These are phyloP conservation scores for Betta splendens DNA, from an alignment of 2,797 vertebrate species.

Conservation along the genomic window DNA sequence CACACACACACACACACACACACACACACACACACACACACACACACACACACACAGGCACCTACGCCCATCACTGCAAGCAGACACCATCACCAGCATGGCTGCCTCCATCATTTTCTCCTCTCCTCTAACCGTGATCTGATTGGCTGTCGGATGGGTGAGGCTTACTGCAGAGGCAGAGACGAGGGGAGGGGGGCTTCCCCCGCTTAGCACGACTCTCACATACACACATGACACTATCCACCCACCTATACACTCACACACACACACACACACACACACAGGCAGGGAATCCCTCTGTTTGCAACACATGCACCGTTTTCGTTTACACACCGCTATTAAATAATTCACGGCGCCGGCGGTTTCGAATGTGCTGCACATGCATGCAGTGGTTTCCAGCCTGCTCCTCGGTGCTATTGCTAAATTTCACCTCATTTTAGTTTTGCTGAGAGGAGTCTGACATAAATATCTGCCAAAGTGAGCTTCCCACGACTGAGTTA, in stretches of 20 bases:
- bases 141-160: constrained; percentile 74
- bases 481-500: constrained; percentile 55
- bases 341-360: constrained; percentile 53
- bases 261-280: constrained; percentile 11
- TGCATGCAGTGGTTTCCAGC: constrained; percentile 3
- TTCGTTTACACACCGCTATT: constrained; percentile 41
- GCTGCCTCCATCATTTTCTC: constrained; percentile 55
- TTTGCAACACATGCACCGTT: constrained; percentile 23
- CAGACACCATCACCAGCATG: constrained; percentile 48
- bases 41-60: constrained; percentile 15
- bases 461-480: constrained; percentile 19
- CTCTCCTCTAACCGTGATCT: constrained; percentile 34
- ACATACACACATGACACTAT: constrained; percentile 5
- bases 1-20: no score
- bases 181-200: constrained; percentile 44
- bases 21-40: no score
- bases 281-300: constrained; percentile 67
- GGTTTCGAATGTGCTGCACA: constrained; percentile 10
- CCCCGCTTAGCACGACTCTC: constrained; percentile 48
- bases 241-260: constrained; percentile 2
- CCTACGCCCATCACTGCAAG: constrained; percentile 62
- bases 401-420: constrained; percentile 1
- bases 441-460: constrained; percentile 11
- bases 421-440: constrained; percentile 43
- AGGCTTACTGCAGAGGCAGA: constrained; percentile 76